A percentile compares a stretch with the other conserved stretches of the same genome.
phyloP scores from a whole-genome alignment of 2,797 vertebrate species.

The Lepidocolaptes lacrymiger region DNA sequence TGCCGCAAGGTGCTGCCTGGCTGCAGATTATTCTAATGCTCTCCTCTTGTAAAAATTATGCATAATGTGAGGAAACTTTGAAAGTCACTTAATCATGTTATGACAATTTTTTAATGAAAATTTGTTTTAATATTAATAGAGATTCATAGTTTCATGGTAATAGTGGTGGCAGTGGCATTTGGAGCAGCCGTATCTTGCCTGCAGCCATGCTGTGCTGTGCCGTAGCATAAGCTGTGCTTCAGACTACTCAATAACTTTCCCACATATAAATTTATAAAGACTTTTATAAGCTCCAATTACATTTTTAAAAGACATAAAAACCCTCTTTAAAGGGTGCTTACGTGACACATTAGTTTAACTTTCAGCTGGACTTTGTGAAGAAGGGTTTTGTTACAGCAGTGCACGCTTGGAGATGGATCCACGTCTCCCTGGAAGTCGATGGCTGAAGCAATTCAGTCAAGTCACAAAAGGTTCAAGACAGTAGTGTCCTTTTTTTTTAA shows the following conservation, averaged over 20 bases:
- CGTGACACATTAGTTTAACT: constrained; percentile 56
- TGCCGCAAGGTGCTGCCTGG: constrained; percentile 15
- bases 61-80: constrained; percentile 67
- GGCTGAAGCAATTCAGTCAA: not conserved
- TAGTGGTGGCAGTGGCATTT: constrained; percentile 61
- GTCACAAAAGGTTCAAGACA: not conserved
- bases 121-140: constrained; percentile 75
- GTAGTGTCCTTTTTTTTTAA: not conserved
- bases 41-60: constrained; percentile 69
- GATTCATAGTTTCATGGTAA: constrained; percentile 65
- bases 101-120: constrained; percentile 73
- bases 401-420: not conserved
- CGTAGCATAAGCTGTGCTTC: constrained; percentile 55
- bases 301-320: constrained; percentile 64
- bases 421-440: not conserved
- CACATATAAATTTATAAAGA: constrained; percentile 72
- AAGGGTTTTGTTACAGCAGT: not conserved
- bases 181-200: constrained; percentile 58
- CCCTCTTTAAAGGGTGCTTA: constrained; percentile 54
- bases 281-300: constrained; percentile 73
- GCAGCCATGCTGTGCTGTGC: constrained; percentile 53
- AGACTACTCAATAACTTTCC: constrained; percentile 69
- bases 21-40: constrained; percentile 47
- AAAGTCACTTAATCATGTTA: constrained; percentile 72
- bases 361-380: constrained; percentile 28